These are phyloP conservation scores for Drosophila longiperda DNA, from an alignment of 2,888 invertebrate species.

Conservation along the genomic window DNA sequence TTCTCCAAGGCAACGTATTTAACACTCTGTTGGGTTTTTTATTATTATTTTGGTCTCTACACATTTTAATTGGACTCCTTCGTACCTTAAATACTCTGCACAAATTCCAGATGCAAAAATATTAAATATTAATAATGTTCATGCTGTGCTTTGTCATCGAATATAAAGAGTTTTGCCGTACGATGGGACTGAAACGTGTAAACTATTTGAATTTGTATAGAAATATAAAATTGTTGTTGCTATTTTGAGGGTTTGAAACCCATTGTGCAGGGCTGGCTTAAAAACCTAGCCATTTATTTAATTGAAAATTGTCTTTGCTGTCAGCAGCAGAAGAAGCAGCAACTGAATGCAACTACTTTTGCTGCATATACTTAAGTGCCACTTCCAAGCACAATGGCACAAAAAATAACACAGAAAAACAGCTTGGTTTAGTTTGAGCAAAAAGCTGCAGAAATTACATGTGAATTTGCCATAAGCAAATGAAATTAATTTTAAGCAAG, in stretches of 20 bases:
- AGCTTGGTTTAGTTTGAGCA: neutral
- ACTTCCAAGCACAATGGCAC: conserved; percentile 23
- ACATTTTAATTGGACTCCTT: conserved; percentile 17
- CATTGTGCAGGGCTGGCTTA: conserved; percentile 55
- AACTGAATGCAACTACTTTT: conserved; percentile 41
- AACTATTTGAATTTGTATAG: neutral
- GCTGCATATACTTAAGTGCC: conserved; percentile 55
- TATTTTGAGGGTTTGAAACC: conserved; percentile 13
- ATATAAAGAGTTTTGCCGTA: neutral
- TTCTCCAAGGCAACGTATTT: neutral
- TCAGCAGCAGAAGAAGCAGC: conserved; percentile 47
- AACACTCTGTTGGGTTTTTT: neutral
- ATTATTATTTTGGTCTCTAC: neutral
- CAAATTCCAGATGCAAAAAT: conserved; percentile 43
- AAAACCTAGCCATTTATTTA: conserved; percentile 74
- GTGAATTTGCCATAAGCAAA: neutral
- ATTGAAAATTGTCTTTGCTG: conserved; percentile 78
- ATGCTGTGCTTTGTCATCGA: conserved; percentile 1
- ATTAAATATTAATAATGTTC: conserved; percentile 50
- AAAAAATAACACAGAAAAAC: neutral
- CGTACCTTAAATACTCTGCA: conserved; percentile 16
- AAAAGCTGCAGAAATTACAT: neutral
- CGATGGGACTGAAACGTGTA: neutral
- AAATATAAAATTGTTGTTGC: neutral
- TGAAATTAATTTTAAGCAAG: neutral